These are phyloP conservation scores for Drosophila maculinotata DNA, from an alignment of 2,888 invertebrate genomes.

Conservation along the genomic window DNA sequence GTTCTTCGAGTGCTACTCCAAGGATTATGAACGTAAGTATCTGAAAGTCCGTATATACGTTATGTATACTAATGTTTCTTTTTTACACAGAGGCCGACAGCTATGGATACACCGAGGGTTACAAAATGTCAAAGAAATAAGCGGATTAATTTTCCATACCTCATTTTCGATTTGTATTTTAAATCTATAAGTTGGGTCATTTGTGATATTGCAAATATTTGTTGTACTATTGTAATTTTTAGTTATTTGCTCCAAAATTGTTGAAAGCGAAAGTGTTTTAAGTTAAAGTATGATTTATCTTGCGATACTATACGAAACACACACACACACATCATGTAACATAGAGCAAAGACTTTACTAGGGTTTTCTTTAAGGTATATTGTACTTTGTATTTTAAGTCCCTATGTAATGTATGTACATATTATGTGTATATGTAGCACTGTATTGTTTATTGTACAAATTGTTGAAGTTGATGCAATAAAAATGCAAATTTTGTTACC, in stretches of 20 bases:
- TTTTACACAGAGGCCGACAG: slow-evolving; percentile 86
- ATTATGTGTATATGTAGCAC: slow-evolving; percentile 11
- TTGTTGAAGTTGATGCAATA: slow-evolving; percentile 42
- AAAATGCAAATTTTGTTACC: slow-evolving; percentile 46
- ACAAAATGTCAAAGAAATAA: slow-evolving; percentile 77
- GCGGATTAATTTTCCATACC: slow-evolving; percentile 8
- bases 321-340: slow-evolving; percentile 18
- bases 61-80: neutral
- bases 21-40: slow-evolving; percentile 88
- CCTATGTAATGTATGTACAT: slow-evolving; percentile 13
- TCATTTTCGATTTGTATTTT: slow-evolving; percentile 61
- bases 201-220: slow-evolving; percentile 79
- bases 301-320: slow-evolving; percentile 8
- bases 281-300: slow-evolving; percentile 10
- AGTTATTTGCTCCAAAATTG: slow-evolving; percentile 47
- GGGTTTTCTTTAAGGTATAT: slow-evolving; percentile 50
- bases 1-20: slow-evolving; percentile 88
- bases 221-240: slow-evolving; percentile 49
- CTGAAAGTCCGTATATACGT: accelerated
- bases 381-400: slow-evolving; percentile 35
- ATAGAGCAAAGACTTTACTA: slow-evolving; percentile 40
- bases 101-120: slow-evolving; percentile 86
- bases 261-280: slow-evolving; percentile 18
- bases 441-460: slow-evolving; percentile 38
- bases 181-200: slow-evolving; percentile 72